Evolutionary conservation across 1,140 invertebrate species (phyloP), one percentile per base, ranked within the genome.

Genomic region (Penaeus chinensis): DNA sequence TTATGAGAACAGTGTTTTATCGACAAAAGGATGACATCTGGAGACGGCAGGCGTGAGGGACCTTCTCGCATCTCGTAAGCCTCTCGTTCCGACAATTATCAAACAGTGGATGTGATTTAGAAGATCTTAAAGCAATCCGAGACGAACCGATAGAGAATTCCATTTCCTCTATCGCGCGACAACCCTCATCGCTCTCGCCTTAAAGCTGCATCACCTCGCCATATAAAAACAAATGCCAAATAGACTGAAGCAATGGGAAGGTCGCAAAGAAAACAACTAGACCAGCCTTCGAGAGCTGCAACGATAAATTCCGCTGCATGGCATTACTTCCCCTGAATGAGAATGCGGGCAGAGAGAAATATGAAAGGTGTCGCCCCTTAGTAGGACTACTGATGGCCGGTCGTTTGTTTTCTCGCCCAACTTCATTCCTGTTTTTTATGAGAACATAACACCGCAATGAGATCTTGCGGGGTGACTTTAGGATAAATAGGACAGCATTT

Each of bases 331-430:
- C 81, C 80, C 80, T 88, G 88, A 89, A 89, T 89, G 84, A 78
- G 88, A 82, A 85, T 77, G 84, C 79, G 80, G 84, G 80, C 78
- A 47, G 19, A 42, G 88, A 85, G 84, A 89, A 89, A 89, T 89
- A 89, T 89, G 88, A 89, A 85, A 89, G 88, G 88, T 89, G 88
- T 83, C 88, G 54, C 71, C 78, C 79, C 81, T 85, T 85, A 89
- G 83, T 89, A 85, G 88, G 76, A 66, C 80, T 82, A 85, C 66
- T 89, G 88, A 89, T 89, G 84, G 88, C 78, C 3, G 27, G 37
- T 86, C 84, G 83, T 89, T 89, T 89, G 84, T 89, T 77, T 47
- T 54, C 83, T 65, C n/a, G 24, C 77, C 80, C 88, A 60, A 85
- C 66, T 85, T 86, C 88, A 89, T 89, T 89, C 82, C 82, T 66